Conservation (phyloP, 1,140 invertebrate species). For the Palaemon carinicauda region DNA sequence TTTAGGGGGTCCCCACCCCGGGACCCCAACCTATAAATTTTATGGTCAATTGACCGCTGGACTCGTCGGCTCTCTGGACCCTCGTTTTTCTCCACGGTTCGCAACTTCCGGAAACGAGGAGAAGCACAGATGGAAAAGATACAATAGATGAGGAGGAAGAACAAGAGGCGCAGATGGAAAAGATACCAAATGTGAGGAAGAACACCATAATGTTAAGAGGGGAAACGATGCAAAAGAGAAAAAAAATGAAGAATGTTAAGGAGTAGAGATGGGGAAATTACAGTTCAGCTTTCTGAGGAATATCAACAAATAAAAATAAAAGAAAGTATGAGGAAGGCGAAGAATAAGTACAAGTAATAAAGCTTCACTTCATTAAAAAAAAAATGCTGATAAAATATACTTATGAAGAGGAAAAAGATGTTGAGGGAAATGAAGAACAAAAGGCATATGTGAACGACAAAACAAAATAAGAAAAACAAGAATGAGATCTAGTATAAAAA, state of each 20-base stretch:
- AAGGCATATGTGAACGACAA: too few relatives aligned
- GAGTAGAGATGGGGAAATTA: neutral
- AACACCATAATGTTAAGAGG: too few relatives aligned
- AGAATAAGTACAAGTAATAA: neutral
- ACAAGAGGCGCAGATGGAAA: neutral
- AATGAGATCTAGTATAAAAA: too few relatives aligned
- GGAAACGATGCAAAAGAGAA: neutral
- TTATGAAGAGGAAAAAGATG: neutral
- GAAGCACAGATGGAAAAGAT: neutral
- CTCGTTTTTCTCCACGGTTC: slow-evolving; percentile 26
- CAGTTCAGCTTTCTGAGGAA: too few relatives aligned
- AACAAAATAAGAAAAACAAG: too few relatives aligned
- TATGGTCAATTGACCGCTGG: slow-evolving; percentile 36
- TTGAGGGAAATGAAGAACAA: neutral
- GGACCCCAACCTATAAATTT: slow-evolving; percentile 35
- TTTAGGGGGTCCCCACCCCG: neutral
- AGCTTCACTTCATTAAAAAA: too few relatives aligned
- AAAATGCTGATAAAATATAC: neutral
- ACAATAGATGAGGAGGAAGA: neutral
- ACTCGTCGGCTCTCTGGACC: slow-evolving; percentile 17
- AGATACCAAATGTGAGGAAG: neutral
- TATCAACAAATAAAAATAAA: neutral
- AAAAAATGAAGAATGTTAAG: neutral
- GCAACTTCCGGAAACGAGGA: neutral
- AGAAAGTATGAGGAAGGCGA: neutral